These are phyloP conservation scores for Neolamprologus falcicula DNA, from an alignment of 2,113 vertebrate genomes.

Conservation along the genomic window DNA sequence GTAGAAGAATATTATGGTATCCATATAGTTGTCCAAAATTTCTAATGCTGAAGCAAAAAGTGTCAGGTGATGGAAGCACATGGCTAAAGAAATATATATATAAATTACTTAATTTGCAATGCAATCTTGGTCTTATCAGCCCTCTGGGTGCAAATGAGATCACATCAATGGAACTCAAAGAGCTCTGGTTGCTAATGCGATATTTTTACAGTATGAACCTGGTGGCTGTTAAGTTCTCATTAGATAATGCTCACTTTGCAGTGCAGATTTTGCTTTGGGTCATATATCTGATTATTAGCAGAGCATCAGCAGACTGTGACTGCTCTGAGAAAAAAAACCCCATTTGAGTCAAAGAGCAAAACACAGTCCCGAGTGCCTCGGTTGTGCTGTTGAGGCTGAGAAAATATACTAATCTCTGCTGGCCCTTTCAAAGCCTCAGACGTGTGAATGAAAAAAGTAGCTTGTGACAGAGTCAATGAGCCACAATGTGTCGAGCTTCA, in stretches of 20 bases:
- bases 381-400: neutral
- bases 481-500: neutral
- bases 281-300: neutral
- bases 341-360: neutral
- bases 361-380: neutral
- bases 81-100: neutral
- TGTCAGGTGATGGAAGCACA: neutral
- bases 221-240: neutral
- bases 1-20: neutral
- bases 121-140: neutral
- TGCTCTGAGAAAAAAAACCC: neutral
- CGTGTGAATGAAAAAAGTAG: neutral
- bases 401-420: neutral
- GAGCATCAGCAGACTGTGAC: neutral
- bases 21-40: neutral
- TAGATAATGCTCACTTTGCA: neutral
- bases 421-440: neutral
- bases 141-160: neutral
- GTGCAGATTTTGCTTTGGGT: neutral
- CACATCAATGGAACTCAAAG: neutral
- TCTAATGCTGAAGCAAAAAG: neutral
- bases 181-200: neutral
- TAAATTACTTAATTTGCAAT: neutral
- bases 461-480: neutral
- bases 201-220: neutral